A percentile compares a stretch with the other conserved stretches of the same genome.
These are phyloP conservation scores for Gastrophysa polygoni DNA, from an alignment of 2,888 invertebrate species.

Conservation along the genomic window DNA sequence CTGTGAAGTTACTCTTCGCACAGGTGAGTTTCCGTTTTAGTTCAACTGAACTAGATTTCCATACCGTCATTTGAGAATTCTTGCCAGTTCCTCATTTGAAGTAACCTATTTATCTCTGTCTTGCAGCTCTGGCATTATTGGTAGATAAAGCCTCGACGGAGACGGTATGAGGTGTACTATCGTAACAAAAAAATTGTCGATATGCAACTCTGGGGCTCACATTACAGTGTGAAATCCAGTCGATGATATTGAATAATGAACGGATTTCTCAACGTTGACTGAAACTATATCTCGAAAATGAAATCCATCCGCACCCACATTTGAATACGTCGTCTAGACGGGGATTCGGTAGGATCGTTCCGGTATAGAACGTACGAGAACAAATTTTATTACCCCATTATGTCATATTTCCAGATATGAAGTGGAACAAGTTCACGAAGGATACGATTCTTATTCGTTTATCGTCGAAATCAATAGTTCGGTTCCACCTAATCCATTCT, in stretches of 20 bases:
- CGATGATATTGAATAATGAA: neutral
- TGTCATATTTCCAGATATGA: neutral
- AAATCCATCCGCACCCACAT: neutral
- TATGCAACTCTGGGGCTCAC: too few relatives aligned
- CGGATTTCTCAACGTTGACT: neutral
- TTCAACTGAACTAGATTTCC: too few relatives aligned
- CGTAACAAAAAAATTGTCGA: too few relatives aligned
- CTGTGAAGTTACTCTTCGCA: too few relatives aligned
- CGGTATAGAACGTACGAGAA: neutral
- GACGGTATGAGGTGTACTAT: too few relatives aligned
- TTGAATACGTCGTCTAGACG: neutral
- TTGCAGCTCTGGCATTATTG: too few relatives aligned
- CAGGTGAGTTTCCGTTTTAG: too few relatives aligned
- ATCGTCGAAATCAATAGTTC: neutral
- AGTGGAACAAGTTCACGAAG: neutral
- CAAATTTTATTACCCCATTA: neutral
- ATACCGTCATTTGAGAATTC: too few relatives aligned
- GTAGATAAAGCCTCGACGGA: too few relatives aligned
- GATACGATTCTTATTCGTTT: neutral
- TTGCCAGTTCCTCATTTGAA: too few relatives aligned
- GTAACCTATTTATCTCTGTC: too few relatives aligned
- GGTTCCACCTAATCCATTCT: neutral
- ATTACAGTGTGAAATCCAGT: neutral
- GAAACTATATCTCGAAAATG: neutral
- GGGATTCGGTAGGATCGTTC: neutral